Evolutionary conservation across 2,797 vertebrate species (phyloP), one percentile per base, ranked within the genome.

Genomic region (Lagodon rhomboides): DNA sequence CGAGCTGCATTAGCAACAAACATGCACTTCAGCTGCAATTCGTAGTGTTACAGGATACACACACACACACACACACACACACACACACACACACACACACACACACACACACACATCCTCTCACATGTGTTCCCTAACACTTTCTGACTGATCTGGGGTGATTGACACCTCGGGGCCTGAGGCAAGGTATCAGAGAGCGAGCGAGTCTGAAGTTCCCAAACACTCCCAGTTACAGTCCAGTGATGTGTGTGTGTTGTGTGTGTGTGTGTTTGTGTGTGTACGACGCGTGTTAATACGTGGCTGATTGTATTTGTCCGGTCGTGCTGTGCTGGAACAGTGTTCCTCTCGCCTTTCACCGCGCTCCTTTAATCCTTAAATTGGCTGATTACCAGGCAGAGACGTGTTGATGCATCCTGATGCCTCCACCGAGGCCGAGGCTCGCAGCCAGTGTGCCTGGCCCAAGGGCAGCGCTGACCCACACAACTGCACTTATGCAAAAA

Each of bases 1-100:
- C 46, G 80, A 91, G 65, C 84, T 90, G 78, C 85, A 73, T 47
- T 64, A 76, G 76, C 51, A 80, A 77, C 80, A 78, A 70, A 62
- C 38, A 70, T 68, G 68, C 17, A 58, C 60, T 82, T 59, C 22
- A 73, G 49, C 12, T 16, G 47, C 13, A 20, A 30, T 69, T 70
- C 17, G 17, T 59, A 93, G 78, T 67, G 82, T 81, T 91, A 67
- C 80, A 90, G 84, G 84, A 92, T 89, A 77, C 91, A 93, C 51
- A 91, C 47, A 25, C 30, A 5, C 5, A 27, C 10, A 47, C 3
- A 3, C 58, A 23, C 43, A 90, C 91, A 73, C 58, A 23, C 43
- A 90, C 91, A 73, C 91, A 74, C 91, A 91, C 47, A 25, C 20
- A 4, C 6, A 27, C 11, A 47, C 3, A 4, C 51, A 12, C 43